Conservation (phyloP, 2,113 vertebrate genomes). For the Pelecanus crispus region DNA sequence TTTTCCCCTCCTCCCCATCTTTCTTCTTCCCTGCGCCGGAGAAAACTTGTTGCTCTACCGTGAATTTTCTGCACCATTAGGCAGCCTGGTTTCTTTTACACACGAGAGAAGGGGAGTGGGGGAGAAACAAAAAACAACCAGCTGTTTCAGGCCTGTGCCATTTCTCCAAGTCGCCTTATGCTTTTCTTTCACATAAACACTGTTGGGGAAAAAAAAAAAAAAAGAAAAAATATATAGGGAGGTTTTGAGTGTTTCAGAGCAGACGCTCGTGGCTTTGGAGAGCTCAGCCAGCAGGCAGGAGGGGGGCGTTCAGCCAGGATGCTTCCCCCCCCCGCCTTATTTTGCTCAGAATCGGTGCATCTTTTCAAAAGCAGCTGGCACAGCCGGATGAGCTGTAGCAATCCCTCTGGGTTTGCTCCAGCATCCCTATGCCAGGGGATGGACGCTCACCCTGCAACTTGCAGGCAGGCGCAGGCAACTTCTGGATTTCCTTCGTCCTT, state of each 20-base stretch:
- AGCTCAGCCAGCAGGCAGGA: neutral
- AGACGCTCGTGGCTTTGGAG: neutral
- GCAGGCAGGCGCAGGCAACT: neutral
- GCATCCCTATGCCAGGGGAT: neutral
- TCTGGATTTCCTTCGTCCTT: neutral
- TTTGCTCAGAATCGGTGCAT: neutral
- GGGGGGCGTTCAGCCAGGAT: neutral
- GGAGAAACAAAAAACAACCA: rapidly evolving
- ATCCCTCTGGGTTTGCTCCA: neutral
- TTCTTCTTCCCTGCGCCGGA: neutral
- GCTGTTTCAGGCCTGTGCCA: neutral
- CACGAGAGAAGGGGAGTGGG: neutral
- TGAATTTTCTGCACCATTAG: conserved; percentile 46
- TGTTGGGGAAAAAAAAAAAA: neutral
- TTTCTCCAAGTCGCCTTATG: neutral
- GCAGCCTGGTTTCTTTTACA: conserved; percentile 4
- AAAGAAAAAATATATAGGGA: neutral
- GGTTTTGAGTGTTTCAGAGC: neutral
- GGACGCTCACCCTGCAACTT: neutral
- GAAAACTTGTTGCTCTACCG: conserved; percentile 6
- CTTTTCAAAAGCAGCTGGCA: neutral
- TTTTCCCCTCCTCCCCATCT: conserved; percentile 22
- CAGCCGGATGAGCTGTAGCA: rapidly evolving
- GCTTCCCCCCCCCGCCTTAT: neutral
- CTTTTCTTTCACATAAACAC: neutral